Evolutionary conservation across 2,113 vertebrate genomes (phyloP), one percentile per base, ranked within the genome.

Genomic region (Trichechus manatus): DNA sequence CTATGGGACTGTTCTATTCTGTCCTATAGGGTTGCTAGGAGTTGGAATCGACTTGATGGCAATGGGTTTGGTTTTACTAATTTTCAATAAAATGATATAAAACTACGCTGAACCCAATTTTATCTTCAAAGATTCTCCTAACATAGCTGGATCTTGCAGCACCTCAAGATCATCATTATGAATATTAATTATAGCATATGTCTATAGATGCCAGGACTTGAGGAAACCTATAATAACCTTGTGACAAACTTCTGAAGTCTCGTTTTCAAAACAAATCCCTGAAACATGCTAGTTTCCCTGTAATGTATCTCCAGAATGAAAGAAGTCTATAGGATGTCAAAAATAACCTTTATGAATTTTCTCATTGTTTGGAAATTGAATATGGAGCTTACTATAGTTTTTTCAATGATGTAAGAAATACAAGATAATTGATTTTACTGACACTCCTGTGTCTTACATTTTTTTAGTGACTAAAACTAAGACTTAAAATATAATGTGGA

Each of bases 271-370:
- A 93, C 75, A 95, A 82, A 88, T 90, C 82, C 27, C 31, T 4
- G 42, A 80, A 82, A 77, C 29, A 83, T 23, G 81, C 25, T 85
- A 50, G 14, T 89, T 97, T 95, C 25, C 59, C 23, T 94, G 6
- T 86, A 92, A 96, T 92, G 95, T 95, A 68, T 91, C 66, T 95
- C n/a, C 27, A 81, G 90, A 93, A 44, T 74, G 72, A 93, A 92
- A 85, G 47, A 63, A 87, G 50, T 66, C 31, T 36, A 84, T 1
- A 59, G 44, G 22, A 85, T 68, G 3, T 81, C 70, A 86, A 89
- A 96, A 89, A 79, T 61, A 93, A 81, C 17, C 59, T 90, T 70
- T 36, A 3, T 59, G 64, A 87, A 63, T 77, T 68, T 94, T 93
- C 36, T 87, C 56, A 80, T 61, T 91, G 42, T 80, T 87, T 91